A percentile compares a stretch with the other conserved stretches of the same genome.
Conservation (phyloP, 2,888 invertebrate species). For the Tiliacea citrago region DNA sequence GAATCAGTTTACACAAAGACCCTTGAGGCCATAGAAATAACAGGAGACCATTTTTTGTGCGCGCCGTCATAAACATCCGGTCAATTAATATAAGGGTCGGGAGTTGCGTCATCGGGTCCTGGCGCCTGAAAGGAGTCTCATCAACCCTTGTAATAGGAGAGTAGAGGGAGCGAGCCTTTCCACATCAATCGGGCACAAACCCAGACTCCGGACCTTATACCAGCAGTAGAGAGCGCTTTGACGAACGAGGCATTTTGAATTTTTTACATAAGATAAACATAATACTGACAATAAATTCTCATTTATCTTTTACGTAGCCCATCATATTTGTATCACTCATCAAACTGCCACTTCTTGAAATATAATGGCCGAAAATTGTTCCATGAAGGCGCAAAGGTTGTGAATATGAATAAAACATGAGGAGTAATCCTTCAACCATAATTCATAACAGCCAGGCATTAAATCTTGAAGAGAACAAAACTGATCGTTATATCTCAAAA, state of each 20-base stretch:
- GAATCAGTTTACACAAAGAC: no score
- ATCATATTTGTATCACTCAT: conserved; percentile 35
- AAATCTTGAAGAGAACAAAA: conserved; percentile 42
- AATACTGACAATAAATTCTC: background rate
- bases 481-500: conserved; percentile 51
- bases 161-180: no score
- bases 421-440: conserved; percentile 46
- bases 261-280: background rate
- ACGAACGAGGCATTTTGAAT: background rate
- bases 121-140: no score
- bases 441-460: conserved; percentile 53
- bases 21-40: no score
- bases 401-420: conserved; percentile 62
- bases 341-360: conserved; percentile 43
- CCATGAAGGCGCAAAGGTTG: conserved; percentile 50
- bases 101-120: no score
- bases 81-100: no score
- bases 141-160: no score
- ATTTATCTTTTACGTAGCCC: background rate
- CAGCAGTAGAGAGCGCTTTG: no score
- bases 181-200: no score
- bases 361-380: conserved; percentile 56
- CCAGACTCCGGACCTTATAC: no score
- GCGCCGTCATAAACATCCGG: no score
- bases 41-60: no score